These are phyloP conservation scores for Smittia aterrima DNA, from an alignment of 2,888 invertebrate genomes.

Conservation along the genomic window DNA sequence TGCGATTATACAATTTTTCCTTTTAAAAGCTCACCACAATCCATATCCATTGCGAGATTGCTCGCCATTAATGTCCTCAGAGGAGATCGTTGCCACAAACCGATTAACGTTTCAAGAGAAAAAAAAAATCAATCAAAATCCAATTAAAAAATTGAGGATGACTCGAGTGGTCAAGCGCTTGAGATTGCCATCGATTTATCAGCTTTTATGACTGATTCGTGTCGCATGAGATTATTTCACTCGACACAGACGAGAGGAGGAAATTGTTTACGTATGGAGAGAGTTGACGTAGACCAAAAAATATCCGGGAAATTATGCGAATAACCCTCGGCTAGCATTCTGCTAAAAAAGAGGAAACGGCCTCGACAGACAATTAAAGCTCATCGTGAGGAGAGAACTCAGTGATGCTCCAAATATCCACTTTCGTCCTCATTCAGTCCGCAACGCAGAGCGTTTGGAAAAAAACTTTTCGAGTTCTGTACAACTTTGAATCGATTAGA, in stretches of 20 bases:
- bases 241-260: neutral
- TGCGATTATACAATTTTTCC: conserved; percentile 35
- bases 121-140: conserved; percentile 33
- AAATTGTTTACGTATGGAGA: conserved; percentile 4
- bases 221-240: conserved; percentile 11
- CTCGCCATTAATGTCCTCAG: neutral
- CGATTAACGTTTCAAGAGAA: conserved; percentile 15
- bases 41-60: neutral
- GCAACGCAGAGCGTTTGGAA: neutral
- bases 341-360: neutral
- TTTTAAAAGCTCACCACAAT: neutral
- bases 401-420: neutral
- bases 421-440: neutral
- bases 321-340: too few relatives aligned
- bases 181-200: conserved; percentile 35
- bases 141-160: conserved; percentile 26
- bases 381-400: neutral
- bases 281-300: neutral
- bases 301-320: neutral
- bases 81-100: conserved; percentile 7
- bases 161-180: conserved; percentile 10
- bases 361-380: conserved; percentile 24
- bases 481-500: conserved; percentile 9
- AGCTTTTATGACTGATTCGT: conserved; percentile 35
- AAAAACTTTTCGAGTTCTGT: neutral